These are phyloP conservation scores for Phacellophora camtschatica DNA, from an alignment of 30 jellyfish, hydroid and myxozoan genomes.

Conservation along the genomic window DNA sequence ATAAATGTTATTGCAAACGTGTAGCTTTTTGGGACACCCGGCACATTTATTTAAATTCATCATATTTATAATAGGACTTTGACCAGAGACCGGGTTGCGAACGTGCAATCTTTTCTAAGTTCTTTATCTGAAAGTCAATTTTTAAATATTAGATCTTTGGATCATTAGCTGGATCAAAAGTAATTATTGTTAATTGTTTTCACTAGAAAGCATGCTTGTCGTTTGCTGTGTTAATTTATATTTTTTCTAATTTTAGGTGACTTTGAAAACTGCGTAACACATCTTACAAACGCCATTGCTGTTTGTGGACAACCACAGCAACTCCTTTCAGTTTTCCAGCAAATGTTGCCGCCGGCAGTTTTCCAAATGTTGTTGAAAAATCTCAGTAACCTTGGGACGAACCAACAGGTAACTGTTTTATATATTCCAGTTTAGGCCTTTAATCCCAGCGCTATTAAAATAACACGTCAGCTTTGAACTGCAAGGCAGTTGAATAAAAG, in stretches of 20 bases:
- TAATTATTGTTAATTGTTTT: no score
- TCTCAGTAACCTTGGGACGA: constrained; percentile 75
- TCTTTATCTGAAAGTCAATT: no score
- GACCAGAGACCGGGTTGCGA: no score
- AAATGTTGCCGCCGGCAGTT: constrained; percentile 93
- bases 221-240: background rate
- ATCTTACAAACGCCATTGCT: constrained; percentile 91
- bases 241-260: constrained; percentile 46
- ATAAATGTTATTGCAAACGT: no score
- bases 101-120: no score
- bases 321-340: constrained; percentile 90
- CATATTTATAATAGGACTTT: no score
- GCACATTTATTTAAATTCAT: no score
- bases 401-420: constrained; percentile 53
- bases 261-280: constrained; percentile 85
- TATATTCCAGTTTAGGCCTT: background rate
- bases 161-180: no score
- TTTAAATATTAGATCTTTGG: no score
- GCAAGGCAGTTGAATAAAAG: no score
- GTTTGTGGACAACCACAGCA: constrained; percentile 99
- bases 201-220: no score
- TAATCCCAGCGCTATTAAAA: background rate
- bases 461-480: background rate
- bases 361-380: constrained; percentile 89
- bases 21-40: no score